phyloP scores from a whole-genome alignment of 2,888 invertebrate species.

The Hipparchia sbordonii region DNA sequence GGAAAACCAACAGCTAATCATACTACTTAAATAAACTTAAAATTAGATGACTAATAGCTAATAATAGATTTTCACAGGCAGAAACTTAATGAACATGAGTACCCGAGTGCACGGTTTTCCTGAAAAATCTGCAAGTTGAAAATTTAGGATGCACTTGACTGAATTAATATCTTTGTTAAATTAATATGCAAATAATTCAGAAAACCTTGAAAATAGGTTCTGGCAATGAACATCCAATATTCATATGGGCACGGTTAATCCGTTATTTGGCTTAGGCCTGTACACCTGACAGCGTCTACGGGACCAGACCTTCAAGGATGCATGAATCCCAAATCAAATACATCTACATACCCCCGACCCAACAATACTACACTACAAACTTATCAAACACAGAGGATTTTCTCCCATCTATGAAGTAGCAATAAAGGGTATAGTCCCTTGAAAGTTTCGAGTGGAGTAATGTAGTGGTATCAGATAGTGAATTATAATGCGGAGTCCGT shows the following conservation, averaged over 20 bases:
- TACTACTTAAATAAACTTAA: no score
- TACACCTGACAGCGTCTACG: conserved; percentile 30
- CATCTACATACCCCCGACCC: conserved; percentile 29
- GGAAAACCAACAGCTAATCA: no score
- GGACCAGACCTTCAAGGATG: conserved; percentile 35
- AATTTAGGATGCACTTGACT: no score
- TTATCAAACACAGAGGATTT: conserved; percentile 5
- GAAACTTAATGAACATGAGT: no score
- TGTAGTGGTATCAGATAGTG: conserved; percentile 15
- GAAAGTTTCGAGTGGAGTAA: conserved; percentile 22
- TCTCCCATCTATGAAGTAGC: not conserved
- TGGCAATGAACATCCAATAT: conserved; percentile 32
- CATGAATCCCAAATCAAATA: conserved; percentile 40
- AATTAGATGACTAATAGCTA: no score
- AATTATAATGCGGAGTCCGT: conserved; percentile 49
- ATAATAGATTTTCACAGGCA: no score
- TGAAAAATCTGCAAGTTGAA: no score
- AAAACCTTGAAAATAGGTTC: not conserved
- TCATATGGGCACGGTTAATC: conserved; percentile 35
- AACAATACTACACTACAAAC: not conserved
- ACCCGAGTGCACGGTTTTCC: no score
- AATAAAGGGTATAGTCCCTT: conserved; percentile 25
- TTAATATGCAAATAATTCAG: not conserved
- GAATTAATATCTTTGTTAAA: no score
- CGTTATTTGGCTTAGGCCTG: conserved; percentile 33